A percentile compares a stretch with the other conserved stretches of the same genome.
Evolutionary conservation across 2,797 vertebrate species (phyloP).

Genomic region (Characodon lateralis): DNA sequence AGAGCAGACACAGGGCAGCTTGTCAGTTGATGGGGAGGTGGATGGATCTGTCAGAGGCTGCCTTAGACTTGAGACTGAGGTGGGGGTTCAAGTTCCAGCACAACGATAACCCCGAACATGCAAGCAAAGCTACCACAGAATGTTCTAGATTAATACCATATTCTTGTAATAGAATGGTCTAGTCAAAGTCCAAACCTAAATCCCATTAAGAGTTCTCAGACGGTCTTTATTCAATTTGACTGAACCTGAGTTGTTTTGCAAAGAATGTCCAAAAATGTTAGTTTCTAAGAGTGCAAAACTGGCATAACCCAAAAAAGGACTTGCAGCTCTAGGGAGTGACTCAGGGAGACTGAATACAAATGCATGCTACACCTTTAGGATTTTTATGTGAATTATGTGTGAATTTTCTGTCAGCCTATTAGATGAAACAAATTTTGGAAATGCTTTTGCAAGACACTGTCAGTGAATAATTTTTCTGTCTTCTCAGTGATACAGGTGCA

Average conservation of each 20-base stretch:
- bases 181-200: neutral
- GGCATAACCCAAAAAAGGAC: too few species aligned
- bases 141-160: neutral
- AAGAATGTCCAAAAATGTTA: neutral
- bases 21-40: neutral
- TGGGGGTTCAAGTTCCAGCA: too few species aligned
- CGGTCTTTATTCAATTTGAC: neutral
- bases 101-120: too few species aligned
- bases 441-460: neutral
- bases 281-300: neutral
- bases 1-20: neutral
- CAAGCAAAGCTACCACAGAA: neutral
- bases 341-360: neutral
- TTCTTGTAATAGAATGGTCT: neutral
- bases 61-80: neutral
- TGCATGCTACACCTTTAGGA: neutral
- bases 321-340: too few species aligned
- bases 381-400: neutral
- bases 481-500: constrained; percentile 88
- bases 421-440: neutral
- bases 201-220: neutral
- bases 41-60: too few species aligned
- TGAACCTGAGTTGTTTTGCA: neutral
- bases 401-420: neutral
- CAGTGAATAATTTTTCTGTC: neutral